These are phyloP conservation scores for Rhysida immarginata DNA, from an alignment of 1,140 invertebrate species.

Conservation along the genomic window DNA sequence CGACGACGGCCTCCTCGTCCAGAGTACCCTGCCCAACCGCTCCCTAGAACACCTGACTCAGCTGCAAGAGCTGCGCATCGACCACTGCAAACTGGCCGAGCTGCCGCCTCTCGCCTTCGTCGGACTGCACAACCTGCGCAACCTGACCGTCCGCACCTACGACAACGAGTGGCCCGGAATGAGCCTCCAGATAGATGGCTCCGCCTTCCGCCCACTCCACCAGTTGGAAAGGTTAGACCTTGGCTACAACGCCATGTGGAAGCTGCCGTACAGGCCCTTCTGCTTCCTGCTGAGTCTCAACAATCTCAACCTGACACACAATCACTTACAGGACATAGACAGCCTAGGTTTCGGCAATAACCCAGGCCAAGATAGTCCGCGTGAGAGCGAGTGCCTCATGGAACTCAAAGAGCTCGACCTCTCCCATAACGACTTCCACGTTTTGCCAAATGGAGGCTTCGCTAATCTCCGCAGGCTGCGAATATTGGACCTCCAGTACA, in stretches of 20 bases:
- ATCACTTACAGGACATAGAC: slow-evolving; percentile 57
- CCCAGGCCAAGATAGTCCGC: not conserved
- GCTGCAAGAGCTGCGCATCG: slow-evolving; percentile 50
- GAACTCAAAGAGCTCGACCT: slow-evolving; percentile 67
- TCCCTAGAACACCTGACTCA: slow-evolving; percentile 49
- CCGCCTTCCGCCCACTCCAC: slow-evolving; percentile 48
- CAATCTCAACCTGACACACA: slow-evolving; percentile 54
- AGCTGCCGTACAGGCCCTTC: slow-evolving; percentile 50
- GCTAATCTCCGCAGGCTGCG: slow-evolving; percentile 53
- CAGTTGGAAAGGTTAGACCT: slow-evolving; percentile 53
- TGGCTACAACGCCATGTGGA: slow-evolving; percentile 64
- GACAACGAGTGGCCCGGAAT: slow-evolving; percentile 61
- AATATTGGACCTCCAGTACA: slow-evolving; percentile 59
- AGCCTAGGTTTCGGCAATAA: slow-evolving; percentile 41
- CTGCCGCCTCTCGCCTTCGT: slow-evolving; percentile 50
- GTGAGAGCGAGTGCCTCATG: slow-evolving; percentile 40
- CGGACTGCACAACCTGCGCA: slow-evolving; percentile 46
- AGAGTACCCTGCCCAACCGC: slow-evolving; percentile 39
- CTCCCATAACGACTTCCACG: slow-evolving; percentile 59
- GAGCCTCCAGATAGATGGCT: slow-evolving; percentile 55
- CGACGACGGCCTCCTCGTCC: slow-evolving; percentile 60
- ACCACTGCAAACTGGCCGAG: slow-evolving; percentile 59
- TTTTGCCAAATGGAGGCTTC: slow-evolving; percentile 56
- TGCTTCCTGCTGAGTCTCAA: slow-evolving; percentile 52
- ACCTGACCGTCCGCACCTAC: slow-evolving; percentile 50